phyloP scores from a whole-genome alignment of 2,797 vertebrate species.

The Jordanella pulchra region DNA sequence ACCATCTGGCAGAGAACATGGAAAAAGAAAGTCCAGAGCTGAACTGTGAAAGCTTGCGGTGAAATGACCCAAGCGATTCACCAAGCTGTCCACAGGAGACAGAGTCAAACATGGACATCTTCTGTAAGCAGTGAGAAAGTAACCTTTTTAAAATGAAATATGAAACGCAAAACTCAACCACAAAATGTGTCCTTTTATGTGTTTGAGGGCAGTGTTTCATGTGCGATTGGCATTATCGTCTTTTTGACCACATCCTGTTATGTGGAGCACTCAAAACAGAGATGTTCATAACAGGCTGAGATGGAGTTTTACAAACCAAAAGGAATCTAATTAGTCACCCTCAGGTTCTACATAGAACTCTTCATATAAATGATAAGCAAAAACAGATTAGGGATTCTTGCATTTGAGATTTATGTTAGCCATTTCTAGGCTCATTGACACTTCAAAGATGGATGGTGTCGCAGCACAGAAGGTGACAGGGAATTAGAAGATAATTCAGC shows the following conservation, averaged over 20 bases:
- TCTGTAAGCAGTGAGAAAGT: conserved; percentile 8
- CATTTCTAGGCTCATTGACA: conserved; percentile 5
- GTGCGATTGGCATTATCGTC: neutral
- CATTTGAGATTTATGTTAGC: conserved; percentile 7
- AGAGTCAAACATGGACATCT: neutral
- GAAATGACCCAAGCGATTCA: conserved; percentile 36
- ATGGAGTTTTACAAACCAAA: neutral
- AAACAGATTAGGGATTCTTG: conserved; percentile 2
- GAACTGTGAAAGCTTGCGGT: conserved; percentile 18
- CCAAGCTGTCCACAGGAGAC: conserved; percentile 7
- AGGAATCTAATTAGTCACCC: conserved; percentile 5
- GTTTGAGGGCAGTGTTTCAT: neutral
- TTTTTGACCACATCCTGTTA: conserved; percentile 10
- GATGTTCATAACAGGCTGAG: conserved; percentile 2
- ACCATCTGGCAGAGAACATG: conserved; percentile 1
- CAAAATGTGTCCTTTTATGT: neutral
- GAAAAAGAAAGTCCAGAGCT: conserved; percentile 11
- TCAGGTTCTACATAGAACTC: neutral
- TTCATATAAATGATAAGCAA: conserved; percentile 5
- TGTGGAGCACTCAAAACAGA: conserved; percentile 1
- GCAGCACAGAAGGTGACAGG: neutral
- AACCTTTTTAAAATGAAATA: neutral
- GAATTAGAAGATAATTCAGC: neutral
- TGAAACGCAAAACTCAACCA: neutral
- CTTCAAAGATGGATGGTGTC: neutral